Base-by-base conservation (phyloP, 2,113 vertebrate species). In the Calyptommatus sinebrachiatus region DNA sequence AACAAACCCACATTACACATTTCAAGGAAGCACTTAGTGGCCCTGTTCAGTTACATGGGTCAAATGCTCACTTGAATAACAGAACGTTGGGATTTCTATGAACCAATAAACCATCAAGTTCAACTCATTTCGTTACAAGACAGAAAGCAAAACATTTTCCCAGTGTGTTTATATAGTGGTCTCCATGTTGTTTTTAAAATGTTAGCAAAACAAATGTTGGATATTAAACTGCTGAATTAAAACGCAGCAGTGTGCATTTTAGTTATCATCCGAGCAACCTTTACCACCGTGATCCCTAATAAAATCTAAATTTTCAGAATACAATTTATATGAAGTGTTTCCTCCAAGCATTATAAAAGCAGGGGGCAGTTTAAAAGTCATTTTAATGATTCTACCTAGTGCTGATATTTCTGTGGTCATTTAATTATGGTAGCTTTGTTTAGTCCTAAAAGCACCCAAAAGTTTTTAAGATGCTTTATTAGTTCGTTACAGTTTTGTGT, bases 401-500 rank as follows among this genome's bases (percentile, higher is more conserved):
- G 8, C 31, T 83, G 46, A 78, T 5, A 78, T 88, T 91, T 86
- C 70, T 76, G n/a, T 86, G 12, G 66, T 24, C 26, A 16, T 79
- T 86, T 89, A 80, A 78, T 6, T 1, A 24, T 1, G 0, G 53
- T 72, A 72, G 45, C 62, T 35, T 77, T 79, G 60, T 86, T 88
- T 88, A 57, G 35, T 57, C 14, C 75, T 80, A 71, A 87, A 71
- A 87, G 18, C 28, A 48, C 26, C 62, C 12, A 35, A 81, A 89
- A 77, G 0, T 80, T 88, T 85, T 87, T 77, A 88, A 48, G 21
- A 74, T 69, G 63, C 9, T 73, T 35, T 86, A 41, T 84, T 86
- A 85, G 78, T 31, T 50, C 4, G 80, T 82, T 80, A 82, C 72
- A 79, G 11, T 1, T 83, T 84, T 84, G 73, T 67, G 80, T 86